Conservation (phyloP, 2,888 invertebrate genomes). For the Anorthoa munda region DNA sequence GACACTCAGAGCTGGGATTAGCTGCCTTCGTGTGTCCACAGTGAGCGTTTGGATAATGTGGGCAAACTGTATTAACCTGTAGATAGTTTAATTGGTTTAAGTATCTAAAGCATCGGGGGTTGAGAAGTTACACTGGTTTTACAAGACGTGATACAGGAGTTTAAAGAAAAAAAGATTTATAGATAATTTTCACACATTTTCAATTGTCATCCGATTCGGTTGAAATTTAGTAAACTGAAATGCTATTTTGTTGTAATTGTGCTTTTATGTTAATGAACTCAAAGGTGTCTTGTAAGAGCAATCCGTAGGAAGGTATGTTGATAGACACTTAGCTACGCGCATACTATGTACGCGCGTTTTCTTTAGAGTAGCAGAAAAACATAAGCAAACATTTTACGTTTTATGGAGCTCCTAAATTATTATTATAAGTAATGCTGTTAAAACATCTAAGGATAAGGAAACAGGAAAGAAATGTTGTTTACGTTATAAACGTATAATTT, state of each 20-base stretch:
- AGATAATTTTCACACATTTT: too few species aligned
- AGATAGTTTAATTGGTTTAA: slow-evolving; percentile 4
- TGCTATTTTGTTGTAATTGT: too few species aligned
- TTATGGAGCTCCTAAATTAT: too few species aligned
- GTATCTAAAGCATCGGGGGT: background rate
- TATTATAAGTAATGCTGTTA: too few species aligned
- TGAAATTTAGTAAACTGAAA: too few species aligned
- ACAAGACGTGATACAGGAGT: background rate
- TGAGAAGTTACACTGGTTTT: background rate
- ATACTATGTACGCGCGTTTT: background rate
- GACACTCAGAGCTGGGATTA: slow-evolving; percentile 37
- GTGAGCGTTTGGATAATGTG: background rate
- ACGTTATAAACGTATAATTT: too few species aligned
- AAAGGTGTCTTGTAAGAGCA: background rate
- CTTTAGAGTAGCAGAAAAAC: background rate
- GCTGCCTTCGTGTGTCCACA: slow-evolving; percentile 15
- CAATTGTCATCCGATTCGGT: too few species aligned
- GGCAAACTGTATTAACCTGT: background rate
- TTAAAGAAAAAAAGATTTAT: too few species aligned
- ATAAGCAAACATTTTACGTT: too few species aligned
- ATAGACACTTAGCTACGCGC: background rate
- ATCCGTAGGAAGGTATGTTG: background rate
- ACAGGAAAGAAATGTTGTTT: too few species aligned
- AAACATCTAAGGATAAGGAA: too few species aligned
- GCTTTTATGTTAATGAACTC: too few species aligned